phyloP scores from a whole-genome alignment of 2,113 vertebrate species.

The Microtus ochrogaster region DNA sequence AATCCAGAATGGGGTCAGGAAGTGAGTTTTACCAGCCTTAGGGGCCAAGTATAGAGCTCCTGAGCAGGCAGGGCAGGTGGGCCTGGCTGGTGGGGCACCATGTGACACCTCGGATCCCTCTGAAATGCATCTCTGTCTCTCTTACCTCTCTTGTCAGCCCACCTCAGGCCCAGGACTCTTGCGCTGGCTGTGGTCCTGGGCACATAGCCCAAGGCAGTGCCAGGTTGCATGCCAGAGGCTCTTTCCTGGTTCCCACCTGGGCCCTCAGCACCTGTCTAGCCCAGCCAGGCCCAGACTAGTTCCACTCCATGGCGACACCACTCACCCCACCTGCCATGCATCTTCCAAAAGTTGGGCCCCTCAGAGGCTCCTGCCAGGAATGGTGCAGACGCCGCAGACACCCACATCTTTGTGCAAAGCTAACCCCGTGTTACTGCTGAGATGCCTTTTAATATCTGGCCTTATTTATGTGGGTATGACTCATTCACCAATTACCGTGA shows the following conservation, averaged over 20 bases:
- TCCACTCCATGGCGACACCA: accelerated
- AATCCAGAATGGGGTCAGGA: too few species aligned
- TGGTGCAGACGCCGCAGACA: constrained; percentile 74
- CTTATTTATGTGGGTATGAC: constrained; percentile 88
- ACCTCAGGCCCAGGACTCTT: background rate
- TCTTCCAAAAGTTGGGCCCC: constrained; percentile 46
- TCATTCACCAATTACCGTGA: constrained; percentile 84
- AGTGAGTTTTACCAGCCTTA: background rate
- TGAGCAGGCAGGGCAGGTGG: background rate
- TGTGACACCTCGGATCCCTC: background rate
- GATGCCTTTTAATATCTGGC: constrained; percentile 84
- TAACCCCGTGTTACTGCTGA: constrained; percentile 80
- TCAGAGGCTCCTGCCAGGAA: constrained; percentile 75
- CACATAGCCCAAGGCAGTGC: accelerated
- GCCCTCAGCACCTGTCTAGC: accelerated
- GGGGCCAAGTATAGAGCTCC: background rate
- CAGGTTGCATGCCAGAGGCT: accelerated
- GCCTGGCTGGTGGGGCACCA: background rate
- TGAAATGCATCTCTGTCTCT: accelerated
- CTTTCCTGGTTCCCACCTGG: accelerated
- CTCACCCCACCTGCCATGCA: background rate
- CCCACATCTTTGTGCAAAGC: constrained; percentile 85
- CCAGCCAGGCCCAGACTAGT: accelerated
- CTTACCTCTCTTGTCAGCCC: background rate
- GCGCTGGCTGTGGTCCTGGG: background rate